These are phyloP conservation scores for Turdus rufiventris DNA, from an alignment of 2,113 vertebrate species.

Conservation along the genomic window DNA sequence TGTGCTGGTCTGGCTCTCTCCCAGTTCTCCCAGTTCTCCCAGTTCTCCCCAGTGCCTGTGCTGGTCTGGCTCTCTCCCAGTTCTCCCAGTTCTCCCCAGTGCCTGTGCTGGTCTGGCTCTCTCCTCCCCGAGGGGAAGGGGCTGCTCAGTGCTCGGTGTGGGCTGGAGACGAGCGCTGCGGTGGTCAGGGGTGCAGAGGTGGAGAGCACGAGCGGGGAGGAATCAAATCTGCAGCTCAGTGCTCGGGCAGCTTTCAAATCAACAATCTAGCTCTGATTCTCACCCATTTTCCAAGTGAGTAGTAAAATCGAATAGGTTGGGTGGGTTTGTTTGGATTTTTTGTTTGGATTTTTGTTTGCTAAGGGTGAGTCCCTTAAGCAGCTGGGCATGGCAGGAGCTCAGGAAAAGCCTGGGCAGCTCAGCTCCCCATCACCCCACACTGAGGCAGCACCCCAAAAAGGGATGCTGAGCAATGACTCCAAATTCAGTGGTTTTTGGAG, in stretches of 20 bases:
- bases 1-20: background rate
- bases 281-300: background rate
- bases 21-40: background rate
- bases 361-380: fast-evolving
- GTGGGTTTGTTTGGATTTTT: background rate
- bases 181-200: background rate
- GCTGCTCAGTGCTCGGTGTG: background rate
- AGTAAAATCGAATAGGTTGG: fast-evolving
- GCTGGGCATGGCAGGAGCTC: background rate
- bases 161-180: background rate
- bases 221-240: background rate
- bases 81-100: too few relatives aligned
- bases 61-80: too few relatives aligned
- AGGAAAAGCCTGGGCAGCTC: background rate
- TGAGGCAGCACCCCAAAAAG: background rate
- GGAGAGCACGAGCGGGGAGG: background rate
- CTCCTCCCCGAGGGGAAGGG: background rate
- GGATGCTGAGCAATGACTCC: background rate
- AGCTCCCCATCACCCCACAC: background rate
- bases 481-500: background rate
- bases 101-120: background rate
- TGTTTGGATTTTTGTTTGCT: background rate
- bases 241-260: background rate
- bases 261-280: background rate
- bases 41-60: too few relatives aligned